Evolutionary conservation across 2,797 vertebrate genomes (phyloP).

Genomic region (Halcyon badia): DNA sequence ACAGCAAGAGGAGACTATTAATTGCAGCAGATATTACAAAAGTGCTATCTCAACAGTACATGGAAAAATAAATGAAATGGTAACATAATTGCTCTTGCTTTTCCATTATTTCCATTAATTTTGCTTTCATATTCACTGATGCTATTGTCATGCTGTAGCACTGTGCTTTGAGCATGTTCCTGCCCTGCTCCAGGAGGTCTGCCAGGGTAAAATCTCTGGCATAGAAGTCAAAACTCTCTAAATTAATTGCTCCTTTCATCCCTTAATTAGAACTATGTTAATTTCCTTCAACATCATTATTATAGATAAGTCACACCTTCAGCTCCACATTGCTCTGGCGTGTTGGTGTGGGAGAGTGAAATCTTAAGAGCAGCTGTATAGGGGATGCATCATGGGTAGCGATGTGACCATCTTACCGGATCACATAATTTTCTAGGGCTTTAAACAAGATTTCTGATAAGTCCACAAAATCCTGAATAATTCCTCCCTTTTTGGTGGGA

Average conservation of each 20-base stretch:
- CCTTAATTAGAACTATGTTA: slow-evolving; percentile 18
- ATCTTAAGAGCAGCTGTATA: not conserved
- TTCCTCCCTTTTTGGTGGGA: not conserved
- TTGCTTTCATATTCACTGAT: slow-evolving; percentile 5
- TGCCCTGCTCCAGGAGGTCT: slow-evolving; percentile 9
- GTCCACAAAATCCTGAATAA: not conserved
- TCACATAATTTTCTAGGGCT: not conserved
- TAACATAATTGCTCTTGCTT: slow-evolving; percentile 3
- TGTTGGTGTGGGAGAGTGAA: not conserved
- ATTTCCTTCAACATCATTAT: slow-evolving; percentile 39
- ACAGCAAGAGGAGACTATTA: not conserved
- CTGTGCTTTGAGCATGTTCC: not conserved
- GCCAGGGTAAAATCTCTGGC: not conserved
- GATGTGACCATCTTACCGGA: not conserved
- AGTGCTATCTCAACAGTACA: not conserved
- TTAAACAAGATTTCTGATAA: not conserved
- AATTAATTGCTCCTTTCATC: slow-evolving; percentile 32
- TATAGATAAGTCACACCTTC: not conserved
- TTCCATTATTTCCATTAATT: slow-evolving; percentile 3
- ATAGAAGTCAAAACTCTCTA: not conserved
- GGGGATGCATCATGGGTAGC: not conserved
- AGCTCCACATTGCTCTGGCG: not conserved
- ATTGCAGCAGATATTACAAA: not conserved
- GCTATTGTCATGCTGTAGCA: not conserved
- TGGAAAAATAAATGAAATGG: not conserved